Evolutionary conservation across 2,888 invertebrate genomes (phyloP).

Genomic region (Caenorhabditis parvicauda): DNA sequence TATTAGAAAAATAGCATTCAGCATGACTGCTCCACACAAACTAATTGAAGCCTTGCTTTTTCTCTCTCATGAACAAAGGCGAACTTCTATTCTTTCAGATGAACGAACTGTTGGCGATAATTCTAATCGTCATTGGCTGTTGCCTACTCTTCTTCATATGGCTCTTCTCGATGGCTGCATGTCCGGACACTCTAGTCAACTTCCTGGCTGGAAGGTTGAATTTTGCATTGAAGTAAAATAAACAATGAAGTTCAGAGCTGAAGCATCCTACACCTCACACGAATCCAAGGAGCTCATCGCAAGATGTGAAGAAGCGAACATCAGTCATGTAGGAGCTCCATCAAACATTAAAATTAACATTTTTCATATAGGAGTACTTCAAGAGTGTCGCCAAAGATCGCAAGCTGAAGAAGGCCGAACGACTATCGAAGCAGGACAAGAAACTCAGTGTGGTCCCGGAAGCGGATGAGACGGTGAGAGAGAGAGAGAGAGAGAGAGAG

Average conservation of each 20-base stretch:
- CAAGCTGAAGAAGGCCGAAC: conserved; percentile 15
- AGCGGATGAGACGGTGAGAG: conserved; percentile 52
- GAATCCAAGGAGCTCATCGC: conserved; percentile 50
- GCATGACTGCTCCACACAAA: no score
- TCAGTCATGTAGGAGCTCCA: conserved; percentile 19
- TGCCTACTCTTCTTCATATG: conserved; percentile 58
- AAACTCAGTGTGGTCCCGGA: conserved; percentile 59
- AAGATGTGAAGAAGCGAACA: conserved; percentile 32
- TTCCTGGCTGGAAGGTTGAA: conserved; percentile 46
- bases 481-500: neutral
- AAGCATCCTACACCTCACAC: conserved; percentile 36
- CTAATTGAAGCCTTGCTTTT: no score
- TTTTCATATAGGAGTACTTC: conserved; percentile 18
- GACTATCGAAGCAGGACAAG: conserved; percentile 42
- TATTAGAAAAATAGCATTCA: no score
- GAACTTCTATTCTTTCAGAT: no score
- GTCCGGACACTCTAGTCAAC: conserved; percentile 56
- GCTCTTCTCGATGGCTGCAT: conserved; percentile 58
- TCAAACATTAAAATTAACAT: neutral
- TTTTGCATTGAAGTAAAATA: conserved; percentile 6
- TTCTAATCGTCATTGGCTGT: conserved; percentile 54
- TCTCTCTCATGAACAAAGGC: no score
- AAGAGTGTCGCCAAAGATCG: conserved; percentile 25
- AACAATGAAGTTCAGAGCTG: conserved; percentile 19
- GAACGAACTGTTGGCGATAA: conserved; percentile 58